phyloP scores from a whole-genome alignment of 2,888 invertebrate species.

The Lasioglossum oenotherae region DNA sequence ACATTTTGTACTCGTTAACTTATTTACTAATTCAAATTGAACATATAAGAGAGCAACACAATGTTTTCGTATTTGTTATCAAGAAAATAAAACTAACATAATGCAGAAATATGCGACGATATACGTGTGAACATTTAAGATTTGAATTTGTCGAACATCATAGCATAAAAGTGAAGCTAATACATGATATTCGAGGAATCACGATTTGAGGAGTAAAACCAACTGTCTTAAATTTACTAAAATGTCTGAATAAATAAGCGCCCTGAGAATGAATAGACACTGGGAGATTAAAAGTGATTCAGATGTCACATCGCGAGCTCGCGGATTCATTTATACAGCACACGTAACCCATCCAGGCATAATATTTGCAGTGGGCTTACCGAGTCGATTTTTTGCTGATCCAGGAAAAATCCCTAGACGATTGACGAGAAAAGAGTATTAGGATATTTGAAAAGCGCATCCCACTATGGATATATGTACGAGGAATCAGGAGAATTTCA shows the following conservation, averaged over 20 bases:
- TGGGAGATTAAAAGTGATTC: neutral
- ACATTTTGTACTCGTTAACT: too few relatives aligned
- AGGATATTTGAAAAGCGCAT: neutral
- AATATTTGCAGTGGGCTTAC: neutral
- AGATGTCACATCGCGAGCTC: neutral
- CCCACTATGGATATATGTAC: neutral
- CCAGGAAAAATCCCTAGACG: neutral
- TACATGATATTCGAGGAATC: neutral
- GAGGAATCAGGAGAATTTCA: neutral
- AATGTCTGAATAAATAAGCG: neutral
- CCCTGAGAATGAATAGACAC: neutral
- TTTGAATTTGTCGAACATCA: neutral
- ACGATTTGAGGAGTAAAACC: neutral
- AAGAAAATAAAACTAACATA: neutral
- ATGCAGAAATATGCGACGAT: neutral
- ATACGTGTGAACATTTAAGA: neutral
- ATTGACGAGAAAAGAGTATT: neutral
- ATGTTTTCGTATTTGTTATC: neutral
- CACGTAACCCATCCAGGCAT: neutral
- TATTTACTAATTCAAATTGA: neutral
- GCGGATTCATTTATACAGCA: neutral
- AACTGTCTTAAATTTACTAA: neutral
- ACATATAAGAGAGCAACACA: neutral
- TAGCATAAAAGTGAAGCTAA: neutral
- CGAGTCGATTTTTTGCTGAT: neutral